Percentiles rank a stretch among this genome's conserved stretches.
phyloP scores from a whole-genome alignment of 2,888 invertebrate species.

The Campaea margaritaria region DNA sequence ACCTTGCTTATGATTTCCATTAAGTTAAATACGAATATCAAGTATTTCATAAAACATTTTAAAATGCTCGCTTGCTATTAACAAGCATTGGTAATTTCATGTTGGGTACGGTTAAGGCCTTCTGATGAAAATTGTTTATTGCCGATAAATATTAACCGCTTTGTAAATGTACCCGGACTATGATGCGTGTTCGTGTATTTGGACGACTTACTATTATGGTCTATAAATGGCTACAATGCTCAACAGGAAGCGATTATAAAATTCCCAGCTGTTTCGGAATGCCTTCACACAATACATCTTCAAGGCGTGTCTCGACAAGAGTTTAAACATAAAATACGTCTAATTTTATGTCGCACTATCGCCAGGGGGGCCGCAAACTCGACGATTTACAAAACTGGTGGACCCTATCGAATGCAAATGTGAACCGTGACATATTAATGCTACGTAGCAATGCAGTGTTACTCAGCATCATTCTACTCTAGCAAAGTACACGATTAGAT shows the following conservation, averaged over 20 bases:
- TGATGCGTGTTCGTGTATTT: conserved; percentile 4
- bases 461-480: conserved; percentile 14
- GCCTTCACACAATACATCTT: conserved; percentile 23
- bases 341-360: conserved; percentile 50
- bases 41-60: no score
- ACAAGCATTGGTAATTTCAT: no score
- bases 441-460: conserved; percentile 23
- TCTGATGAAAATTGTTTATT: not conserved
- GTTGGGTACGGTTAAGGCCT: not conserved
- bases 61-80: no score
- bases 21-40: not conserved
- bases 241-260: conserved; percentile 18
- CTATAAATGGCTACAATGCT: not conserved
- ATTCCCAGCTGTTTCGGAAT: conserved; percentile 17
- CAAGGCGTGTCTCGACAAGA: conserved; percentile 14
- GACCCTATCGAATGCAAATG: conserved; percentile 63
- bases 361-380: conserved; percentile 51
- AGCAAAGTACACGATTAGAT: conserved; percentile 16
- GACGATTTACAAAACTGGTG: conserved; percentile 40
- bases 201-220: conserved; percentile 14
- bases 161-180: conserved; percentile 2
- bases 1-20: not conserved
- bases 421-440: conserved; percentile 65
- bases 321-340: conserved; percentile 48
- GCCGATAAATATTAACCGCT: conserved; percentile 15